A percentile compares a stretch with the other conserved stretches of the same genome.
Conservation (phyloP, 2,113 vertebrate species). For the Fulica atra region DNA sequence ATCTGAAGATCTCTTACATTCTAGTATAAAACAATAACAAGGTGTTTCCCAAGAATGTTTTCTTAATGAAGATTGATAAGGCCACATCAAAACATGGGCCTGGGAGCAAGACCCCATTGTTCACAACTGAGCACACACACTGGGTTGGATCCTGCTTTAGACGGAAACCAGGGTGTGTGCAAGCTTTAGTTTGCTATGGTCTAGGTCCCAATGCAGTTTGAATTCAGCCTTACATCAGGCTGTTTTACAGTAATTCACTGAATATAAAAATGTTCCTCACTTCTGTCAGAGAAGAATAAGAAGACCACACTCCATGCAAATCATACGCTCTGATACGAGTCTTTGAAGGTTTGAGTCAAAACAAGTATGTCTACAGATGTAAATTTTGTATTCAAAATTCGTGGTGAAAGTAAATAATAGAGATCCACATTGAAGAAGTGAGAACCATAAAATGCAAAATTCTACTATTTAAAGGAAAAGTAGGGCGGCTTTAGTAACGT, state of each 20-base stretch:
- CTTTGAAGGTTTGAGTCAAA: conserved; percentile 31
- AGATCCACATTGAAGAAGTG: neutral
- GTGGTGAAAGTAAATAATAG: conserved; percentile 28
- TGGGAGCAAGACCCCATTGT: neutral
- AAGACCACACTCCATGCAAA: conserved; percentile 2
- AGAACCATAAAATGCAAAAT: conserved; percentile 22
- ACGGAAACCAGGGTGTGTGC: neutral
- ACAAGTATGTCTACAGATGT: conserved; percentile 2
- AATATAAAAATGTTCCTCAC: neutral
- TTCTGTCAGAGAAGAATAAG: neutral
- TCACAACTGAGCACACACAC: neutral
- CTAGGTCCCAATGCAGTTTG: neutral
- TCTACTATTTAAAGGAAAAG: conserved; percentile 25
- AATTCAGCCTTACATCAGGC: neutral
- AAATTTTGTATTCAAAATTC: conserved; percentile 33
- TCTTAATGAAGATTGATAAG: neutral
- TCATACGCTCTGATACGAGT: conserved; percentile 7
- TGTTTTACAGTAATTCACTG: neutral
- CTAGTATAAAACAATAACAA: neutral
- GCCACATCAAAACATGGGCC: neutral
- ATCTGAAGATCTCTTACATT: neutral
- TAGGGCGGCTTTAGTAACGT: neutral
- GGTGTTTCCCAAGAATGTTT: neutral
- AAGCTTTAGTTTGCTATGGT: neutral
- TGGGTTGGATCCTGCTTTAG: neutral